A percentile compares a stretch with the other conserved stretches of the same genome.
phyloP scores from a whole-genome alignment of 2,888 invertebrate genomes.

The Zygaena filipendulae region DNA sequence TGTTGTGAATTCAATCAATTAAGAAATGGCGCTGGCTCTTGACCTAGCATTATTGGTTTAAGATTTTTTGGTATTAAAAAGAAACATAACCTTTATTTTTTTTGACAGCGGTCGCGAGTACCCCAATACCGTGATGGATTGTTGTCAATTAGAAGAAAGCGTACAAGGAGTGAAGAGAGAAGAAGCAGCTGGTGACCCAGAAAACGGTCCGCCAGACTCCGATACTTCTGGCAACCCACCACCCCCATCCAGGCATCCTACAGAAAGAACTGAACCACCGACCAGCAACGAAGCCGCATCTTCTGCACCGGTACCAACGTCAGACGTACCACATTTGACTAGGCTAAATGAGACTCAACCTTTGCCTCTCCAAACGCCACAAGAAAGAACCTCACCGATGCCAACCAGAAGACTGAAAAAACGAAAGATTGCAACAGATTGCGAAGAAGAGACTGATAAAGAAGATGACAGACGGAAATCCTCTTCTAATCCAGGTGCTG shows the following conservation, averaged over 20 bases:
- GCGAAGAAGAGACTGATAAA: conserved; percentile 50
- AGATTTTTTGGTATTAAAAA: no score
- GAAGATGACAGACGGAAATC: conserved; percentile 57
- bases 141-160: conserved; percentile 90
- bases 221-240: conserved; percentile 69
- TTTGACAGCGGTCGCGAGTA: conserved; percentile 88
- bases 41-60: no score
- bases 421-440: conserved; percentile 55
- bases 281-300: conserved; percentile 44
- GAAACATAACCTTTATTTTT: no score
- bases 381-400: conserved; percentile 66
- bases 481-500: conserved; percentile 48
- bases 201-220: conserved; percentile 89
- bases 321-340: conserved; percentile 55
- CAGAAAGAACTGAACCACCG: conserved; percentile 51
- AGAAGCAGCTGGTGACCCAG: conserved; percentile 84
- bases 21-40: no score
- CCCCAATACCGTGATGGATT: conserved; percentile 92
- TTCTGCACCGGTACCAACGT: conserved; percentile 48
- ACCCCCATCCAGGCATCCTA: conserved; percentile 40
- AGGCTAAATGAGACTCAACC: conserved; percentile 53
- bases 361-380: conserved; percentile 46
- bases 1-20: conserved; percentile 1
- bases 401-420: conserved; percentile 71
- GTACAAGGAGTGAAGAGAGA: conserved; percentile 85